These are phyloP conservation scores for Dermolepida albohirtum DNA, from an alignment of 2,888 invertebrate genomes.

Conservation along the genomic window DNA sequence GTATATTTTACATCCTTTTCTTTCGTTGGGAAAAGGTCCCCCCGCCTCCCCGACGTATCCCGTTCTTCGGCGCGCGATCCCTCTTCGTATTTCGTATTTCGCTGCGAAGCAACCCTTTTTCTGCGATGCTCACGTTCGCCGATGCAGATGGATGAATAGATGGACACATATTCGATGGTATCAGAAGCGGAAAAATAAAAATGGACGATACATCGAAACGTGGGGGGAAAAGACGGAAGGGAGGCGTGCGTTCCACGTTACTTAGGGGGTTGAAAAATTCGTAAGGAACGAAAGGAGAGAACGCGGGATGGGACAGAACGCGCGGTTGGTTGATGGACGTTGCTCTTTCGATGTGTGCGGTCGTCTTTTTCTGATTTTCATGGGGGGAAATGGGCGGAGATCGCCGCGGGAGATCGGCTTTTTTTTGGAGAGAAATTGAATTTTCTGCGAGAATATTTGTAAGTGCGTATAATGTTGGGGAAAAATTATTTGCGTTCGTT, in stretches of 20 bases:
- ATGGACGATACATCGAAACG: background rate
- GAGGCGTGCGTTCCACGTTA: background rate
- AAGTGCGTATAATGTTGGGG: too few relatives aligned
- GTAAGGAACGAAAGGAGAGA: background rate
- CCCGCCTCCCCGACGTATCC: too few relatives aligned
- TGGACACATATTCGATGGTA: background rate
- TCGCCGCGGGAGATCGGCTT: background rate
- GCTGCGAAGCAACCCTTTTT: background rate
- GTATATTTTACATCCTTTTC: too few relatives aligned
- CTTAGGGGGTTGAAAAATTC: too few relatives aligned
- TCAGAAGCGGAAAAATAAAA: background rate
- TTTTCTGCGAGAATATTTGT: too few relatives aligned
- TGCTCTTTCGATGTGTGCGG: background rate
- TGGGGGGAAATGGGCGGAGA: background rate
- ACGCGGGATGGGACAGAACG: background rate
- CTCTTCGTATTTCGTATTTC: background rate
- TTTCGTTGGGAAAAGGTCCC: too few relatives aligned
- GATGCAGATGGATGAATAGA: background rate
- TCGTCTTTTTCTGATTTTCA: conserved; percentile 2
- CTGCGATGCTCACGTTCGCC: background rate
- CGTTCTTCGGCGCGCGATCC: background rate
- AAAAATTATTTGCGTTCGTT: too few relatives aligned
- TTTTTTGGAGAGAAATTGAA: too few relatives aligned
- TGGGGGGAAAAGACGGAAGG: background rate
- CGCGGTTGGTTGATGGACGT: too few relatives aligned